These are phyloP conservation scores for Caretta caretta DNA, from an alignment of 2,113 vertebrate species.

Conservation along the genomic window DNA sequence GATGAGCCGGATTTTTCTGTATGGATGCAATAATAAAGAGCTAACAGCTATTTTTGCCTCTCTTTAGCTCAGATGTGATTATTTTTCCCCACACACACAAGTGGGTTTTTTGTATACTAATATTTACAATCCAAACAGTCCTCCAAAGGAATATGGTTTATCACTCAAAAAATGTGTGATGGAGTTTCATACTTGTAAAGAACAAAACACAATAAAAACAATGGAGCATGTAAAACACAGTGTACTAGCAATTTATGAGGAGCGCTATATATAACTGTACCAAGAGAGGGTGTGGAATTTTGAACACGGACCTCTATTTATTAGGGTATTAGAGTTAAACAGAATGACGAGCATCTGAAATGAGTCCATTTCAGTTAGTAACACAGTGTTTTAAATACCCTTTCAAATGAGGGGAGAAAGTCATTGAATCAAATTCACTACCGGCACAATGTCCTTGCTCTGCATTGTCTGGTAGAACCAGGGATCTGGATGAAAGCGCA, in stretches of 20 bases:
- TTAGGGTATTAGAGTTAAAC: constrained; percentile 38
- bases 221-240: background rate
- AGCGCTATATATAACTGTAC: background rate
- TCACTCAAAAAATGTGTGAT: background rate
- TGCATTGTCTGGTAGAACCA: constrained; percentile 52
- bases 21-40: constrained; percentile 33
- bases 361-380: constrained; percentile 13
- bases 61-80: constrained; percentile 26
- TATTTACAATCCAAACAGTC: constrained; percentile 26
- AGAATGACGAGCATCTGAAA: constrained; percentile 32
- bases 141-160: constrained; percentile 6
- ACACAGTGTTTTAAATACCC: constrained; percentile 2
- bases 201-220: background rate
- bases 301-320: background rate
- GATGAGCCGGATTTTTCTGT: constrained; percentile 40
- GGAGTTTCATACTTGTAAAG: background rate
- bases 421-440: constrained; percentile 46
- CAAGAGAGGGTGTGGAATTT: constrained; percentile 13
- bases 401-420: constrained; percentile 6
- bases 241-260: background rate
- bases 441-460: background rate
- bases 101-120: constrained; percentile 14
- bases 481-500: constrained; percentile 26
- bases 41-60: constrained; percentile 17
- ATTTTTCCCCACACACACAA: constrained; percentile 9